Evolutionary conservation across 1,140 invertebrate genomes (phyloP).

Genomic region (Drosophila neocordata): DNA sequence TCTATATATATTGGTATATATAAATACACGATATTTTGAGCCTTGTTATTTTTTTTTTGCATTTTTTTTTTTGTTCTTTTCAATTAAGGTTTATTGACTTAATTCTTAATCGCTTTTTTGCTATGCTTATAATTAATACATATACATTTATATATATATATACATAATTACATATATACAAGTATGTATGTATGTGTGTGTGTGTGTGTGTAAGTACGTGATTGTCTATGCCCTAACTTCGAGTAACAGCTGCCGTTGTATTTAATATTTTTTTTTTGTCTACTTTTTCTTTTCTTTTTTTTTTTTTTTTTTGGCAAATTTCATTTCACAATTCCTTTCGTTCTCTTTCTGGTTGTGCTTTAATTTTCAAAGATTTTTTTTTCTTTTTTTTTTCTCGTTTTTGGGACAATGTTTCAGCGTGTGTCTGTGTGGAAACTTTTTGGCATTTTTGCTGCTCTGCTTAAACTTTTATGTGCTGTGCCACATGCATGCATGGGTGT

Average conservation of each 20-base stretch:
- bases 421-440: slow-evolving; percentile 73
- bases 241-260: slow-evolving; percentile 12
- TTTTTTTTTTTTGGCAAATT: slow-evolving; percentile 5
- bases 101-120: not conserved
- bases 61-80: no score
- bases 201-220: not conserved
- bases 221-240: not conserved
- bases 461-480: slow-evolving; percentile 76
- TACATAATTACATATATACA: not conserved
- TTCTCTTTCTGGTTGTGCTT: slow-evolving; percentile 46
- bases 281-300: not conserved
- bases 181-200: not conserved
- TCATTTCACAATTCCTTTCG: not conserved
- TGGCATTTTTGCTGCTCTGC: slow-evolving; percentile 77
- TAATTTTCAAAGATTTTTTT: slow-evolving; percentile 79
- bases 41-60: no score
- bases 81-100: no score
- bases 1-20: no score
- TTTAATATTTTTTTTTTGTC: not conserved
- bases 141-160: not conserved
- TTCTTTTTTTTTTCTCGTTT: not conserved
- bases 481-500: slow-evolving; percentile 28
- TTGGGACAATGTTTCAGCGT: slow-evolving; percentile 27
- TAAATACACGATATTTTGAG: no score
- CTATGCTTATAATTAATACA: not conserved